phyloP scores from a whole-genome alignment of 2,888 invertebrate genomes.

The Agrilus mali region DNA sequence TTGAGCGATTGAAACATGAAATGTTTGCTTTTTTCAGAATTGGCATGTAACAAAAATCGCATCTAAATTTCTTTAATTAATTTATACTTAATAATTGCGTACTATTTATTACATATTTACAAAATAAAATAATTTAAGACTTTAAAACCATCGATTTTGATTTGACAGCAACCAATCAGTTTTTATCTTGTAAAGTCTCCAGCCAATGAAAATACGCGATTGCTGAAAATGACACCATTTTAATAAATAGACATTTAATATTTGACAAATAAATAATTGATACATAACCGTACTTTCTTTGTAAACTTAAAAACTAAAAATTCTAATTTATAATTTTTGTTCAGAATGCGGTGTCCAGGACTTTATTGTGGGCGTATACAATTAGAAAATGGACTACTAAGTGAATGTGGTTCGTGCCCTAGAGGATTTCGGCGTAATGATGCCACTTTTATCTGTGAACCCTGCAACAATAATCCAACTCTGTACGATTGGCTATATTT shows the following conservation, averaged over 20 bases:
- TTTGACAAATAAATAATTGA: slow-evolving; percentile 13
- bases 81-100: too few species aligned
- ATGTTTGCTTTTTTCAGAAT: too few species aligned
- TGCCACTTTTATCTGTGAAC: slow-evolving; percentile 65
- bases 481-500: slow-evolving; percentile 90
- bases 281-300: slow-evolving; percentile 17
- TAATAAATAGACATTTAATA: slow-evolving; percentile 8
- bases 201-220: slow-evolving; percentile 16
- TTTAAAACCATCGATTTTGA: too few species aligned
- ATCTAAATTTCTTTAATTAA: too few species aligned
- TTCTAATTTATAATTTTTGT: slow-evolving; percentile 8
- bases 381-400: slow-evolving; percentile 54
- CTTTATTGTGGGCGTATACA: slow-evolving; percentile 68
- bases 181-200: too few species aligned
- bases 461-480: slow-evolving; percentile 61
- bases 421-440: slow-evolving; percentile 65
- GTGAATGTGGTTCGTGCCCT: slow-evolving; percentile 78
- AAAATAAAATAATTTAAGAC: too few species aligned
- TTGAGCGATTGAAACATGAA: neutral
- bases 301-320: slow-evolving; percentile 8
- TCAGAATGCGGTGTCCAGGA: slow-evolving; percentile 54
- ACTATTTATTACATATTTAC: too few species aligned
- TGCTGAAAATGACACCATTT: slow-evolving; percentile 17
- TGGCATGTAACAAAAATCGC: too few species aligned
- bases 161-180: too few species aligned